A percentile compares a stretch with the other conserved stretches of the same genome.
Conservation (phyloP, 2,888 invertebrate species). For the Leptinotarsa haldemani region DNA sequence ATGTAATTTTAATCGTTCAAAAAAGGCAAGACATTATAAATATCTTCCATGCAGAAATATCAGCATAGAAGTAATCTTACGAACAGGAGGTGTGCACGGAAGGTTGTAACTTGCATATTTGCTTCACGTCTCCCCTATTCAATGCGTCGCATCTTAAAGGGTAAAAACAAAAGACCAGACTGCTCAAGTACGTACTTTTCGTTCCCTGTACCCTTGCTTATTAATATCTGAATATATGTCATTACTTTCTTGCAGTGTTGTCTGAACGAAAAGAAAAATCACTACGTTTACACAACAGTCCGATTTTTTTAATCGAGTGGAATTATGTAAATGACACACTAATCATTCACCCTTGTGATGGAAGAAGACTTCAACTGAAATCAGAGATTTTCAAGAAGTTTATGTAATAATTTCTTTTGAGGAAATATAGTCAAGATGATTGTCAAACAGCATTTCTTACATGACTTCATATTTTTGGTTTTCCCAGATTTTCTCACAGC, state of each 20-base stretch:
- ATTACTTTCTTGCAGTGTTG: constrained; percentile 45
- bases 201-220: constrained; percentile 51
- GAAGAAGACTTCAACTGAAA: too few relatives aligned
- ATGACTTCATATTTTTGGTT: too few relatives aligned
- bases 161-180: constrained; percentile 58
- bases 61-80: constrained; percentile 51
- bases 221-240: constrained; percentile 55
- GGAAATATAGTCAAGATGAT: too few relatives aligned
- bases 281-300: not conserved
- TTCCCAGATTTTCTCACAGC: too few relatives aligned
- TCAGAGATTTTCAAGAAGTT: too few relatives aligned
- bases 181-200: constrained; percentile 55
- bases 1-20: too few relatives aligned
- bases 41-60: too few relatives aligned
- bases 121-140: constrained; percentile 53
- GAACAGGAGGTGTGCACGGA: constrained; percentile 40
- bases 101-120: constrained; percentile 46
- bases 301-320: not conserved
- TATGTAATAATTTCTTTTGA: too few relatives aligned
- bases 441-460: too few relatives aligned
- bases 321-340: too few relatives aligned
- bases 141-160: constrained; percentile 58
- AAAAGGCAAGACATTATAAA: too few relatives aligned
- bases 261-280: not conserved
- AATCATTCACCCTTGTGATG: too few relatives aligned